phyloP scores from a whole-genome alignment of 2,113 vertebrate genomes.

The Stegostoma tigrinum region DNA sequence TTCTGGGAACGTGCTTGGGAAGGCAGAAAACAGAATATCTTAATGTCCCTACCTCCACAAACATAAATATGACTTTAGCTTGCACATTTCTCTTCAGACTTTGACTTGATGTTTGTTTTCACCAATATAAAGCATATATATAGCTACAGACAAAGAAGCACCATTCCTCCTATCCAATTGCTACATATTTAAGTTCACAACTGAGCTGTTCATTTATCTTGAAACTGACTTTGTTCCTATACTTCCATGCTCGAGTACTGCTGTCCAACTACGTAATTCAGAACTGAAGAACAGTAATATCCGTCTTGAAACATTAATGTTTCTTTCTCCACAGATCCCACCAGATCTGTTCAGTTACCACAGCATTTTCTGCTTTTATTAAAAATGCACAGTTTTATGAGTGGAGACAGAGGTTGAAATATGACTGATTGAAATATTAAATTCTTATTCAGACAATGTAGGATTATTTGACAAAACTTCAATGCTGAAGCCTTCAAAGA shows the following conservation, averaged over 20 bases:
- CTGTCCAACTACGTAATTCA: background rate
- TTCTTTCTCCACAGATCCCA: too few relatives aligned
- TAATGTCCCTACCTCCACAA: background rate
- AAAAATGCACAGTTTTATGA: background rate
- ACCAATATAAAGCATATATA: too few relatives aligned
- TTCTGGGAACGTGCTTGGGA: too few relatives aligned
- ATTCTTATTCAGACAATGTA: background rate
- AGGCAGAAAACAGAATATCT: background rate
- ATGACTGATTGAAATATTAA: background rate
- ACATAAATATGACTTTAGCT: background rate
- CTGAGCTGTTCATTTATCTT: background rate
- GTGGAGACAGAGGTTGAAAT: background rate
- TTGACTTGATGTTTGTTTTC: background rate
- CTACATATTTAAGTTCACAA: background rate
- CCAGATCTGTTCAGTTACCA: too few relatives aligned
- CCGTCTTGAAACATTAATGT: too few relatives aligned
- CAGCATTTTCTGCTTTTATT: too few relatives aligned
- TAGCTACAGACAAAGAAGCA: background rate
- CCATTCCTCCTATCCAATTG: background rate
- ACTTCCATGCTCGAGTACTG: background rate
- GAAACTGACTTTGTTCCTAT: background rate
- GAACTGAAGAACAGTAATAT: too few relatives aligned
- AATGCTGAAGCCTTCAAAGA: background rate
- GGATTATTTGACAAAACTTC: background rate
- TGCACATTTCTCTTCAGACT: background rate